Conservation (phyloP, 1,140 invertebrate species). For the Pogonognathellus flavescens region DNA sequence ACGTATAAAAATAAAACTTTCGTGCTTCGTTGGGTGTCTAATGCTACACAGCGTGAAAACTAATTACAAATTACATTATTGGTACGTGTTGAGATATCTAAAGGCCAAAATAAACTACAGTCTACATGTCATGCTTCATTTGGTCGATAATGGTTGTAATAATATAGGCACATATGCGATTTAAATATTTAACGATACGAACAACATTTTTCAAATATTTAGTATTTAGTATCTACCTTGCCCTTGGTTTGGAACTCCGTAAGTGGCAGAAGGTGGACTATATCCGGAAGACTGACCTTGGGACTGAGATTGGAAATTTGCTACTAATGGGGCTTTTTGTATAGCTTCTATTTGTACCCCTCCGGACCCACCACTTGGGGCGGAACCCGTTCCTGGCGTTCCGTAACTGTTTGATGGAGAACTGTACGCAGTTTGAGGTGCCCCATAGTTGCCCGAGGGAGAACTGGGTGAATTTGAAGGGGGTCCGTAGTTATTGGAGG, state of each 20-base stretch:
- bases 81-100: not conserved
- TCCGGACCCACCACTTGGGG: not conserved
- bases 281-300: conserved; percentile 33
- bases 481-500: not conserved
- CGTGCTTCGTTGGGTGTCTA: not conserved
- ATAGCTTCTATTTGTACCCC: conserved; percentile 57
- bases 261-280: conserved; percentile 44
- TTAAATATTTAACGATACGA: not conserved
- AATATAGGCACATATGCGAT: not conserved
- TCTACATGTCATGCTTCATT: conserved; percentile 8
- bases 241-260: conserved; percentile 67
- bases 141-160: not conserved
- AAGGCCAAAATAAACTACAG: not conserved
- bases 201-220: not conserved
- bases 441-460: not conserved
- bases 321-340: conserved; percentile 26
- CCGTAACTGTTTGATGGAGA: not conserved
- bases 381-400: not conserved
- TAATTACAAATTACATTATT: not conserved
- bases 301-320: conserved; percentile 43
- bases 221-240: conserved; percentile 6
- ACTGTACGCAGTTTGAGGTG: not conserved
- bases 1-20: not conserved
- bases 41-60: too few relatives aligned
- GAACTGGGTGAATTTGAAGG: not conserved